Base-by-base conservation (phyloP, 2,888 invertebrate species). In the Junonia oenone region DNA sequence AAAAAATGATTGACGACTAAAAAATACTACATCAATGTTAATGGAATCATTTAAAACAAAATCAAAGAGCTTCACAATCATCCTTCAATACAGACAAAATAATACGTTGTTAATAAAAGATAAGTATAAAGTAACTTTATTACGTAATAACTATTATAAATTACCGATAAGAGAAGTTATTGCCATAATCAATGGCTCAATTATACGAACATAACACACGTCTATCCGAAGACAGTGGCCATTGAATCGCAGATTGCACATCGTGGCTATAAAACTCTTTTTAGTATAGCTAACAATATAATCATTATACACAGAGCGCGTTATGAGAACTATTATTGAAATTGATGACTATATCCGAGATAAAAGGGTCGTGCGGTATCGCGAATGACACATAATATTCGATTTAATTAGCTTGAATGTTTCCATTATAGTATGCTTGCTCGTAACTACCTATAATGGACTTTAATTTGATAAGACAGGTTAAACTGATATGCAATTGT, bases 321-420 rank as follows among this genome's bases (percentile, higher is more conserved):
- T 83, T 78, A 83, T 75, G 78, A 76, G 75, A 73, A 73, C 72
- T 72, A 76, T 80, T 85, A 89, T 87, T 88, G 82, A 88, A 81
- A 88, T 81, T 81, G 78, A 88, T 85, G 84, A 80, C 87, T 83
- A 77, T 83, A 87, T 81, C 69, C 68, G 62, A 76, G 87, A 88
- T 88, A 88, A 83, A 76, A 75, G 71, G 88, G 87, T 87, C 83
- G 83, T 69, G 67, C 63, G 76, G 75, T 85, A 88, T 85, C 85
- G 63, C 71, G 62, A 73, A 76, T 71, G 78, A 78, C 82, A 83
- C 77, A 79, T 83, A 81, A 83, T 75, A 80, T 70, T 81, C 83
- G 78, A 83, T 87, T 86, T 87, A 86, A 89, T 88, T 83, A 82
- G 73, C 59, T 64, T 83, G 74, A 85, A 85, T 84, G 83, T 83